Conservation (phyloP, 2,113 vertebrate species). For the Corythoichthys intestinalis region DNA sequence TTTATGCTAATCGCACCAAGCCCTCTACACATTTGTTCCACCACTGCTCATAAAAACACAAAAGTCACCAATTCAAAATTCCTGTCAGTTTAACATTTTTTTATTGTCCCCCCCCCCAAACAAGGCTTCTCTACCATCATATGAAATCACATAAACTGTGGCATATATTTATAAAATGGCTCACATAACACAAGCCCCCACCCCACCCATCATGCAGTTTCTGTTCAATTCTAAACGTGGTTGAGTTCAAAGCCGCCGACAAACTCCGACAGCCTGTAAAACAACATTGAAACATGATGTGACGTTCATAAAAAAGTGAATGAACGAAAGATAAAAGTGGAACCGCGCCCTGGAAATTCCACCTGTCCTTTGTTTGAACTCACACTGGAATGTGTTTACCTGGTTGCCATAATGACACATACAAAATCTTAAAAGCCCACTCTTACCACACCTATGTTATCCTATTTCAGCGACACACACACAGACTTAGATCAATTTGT, state of each 20-base stretch:
- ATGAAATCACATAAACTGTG: too few species aligned
- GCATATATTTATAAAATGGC: too few species aligned
- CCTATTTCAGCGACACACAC: neutral
- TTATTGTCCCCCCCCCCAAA: too few species aligned
- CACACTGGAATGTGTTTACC: constrained; percentile 49
- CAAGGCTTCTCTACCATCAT: neutral
- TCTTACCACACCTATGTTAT: constrained; percentile 33
- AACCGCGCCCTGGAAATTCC: constrained; percentile 52
- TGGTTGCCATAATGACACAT: constrained; percentile 47
- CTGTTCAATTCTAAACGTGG: neutral
- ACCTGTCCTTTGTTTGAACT: constrained; percentile 39
- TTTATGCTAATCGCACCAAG: too few species aligned
- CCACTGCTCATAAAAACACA: too few species aligned
- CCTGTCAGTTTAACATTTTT: too few species aligned
- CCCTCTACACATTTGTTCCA: too few species aligned
- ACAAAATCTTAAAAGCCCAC: constrained; percentile 41
- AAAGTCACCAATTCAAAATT: too few species aligned
- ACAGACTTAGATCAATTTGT: too few species aligned
- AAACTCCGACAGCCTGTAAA: neutral
- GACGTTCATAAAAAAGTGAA: constrained; percentile 8
- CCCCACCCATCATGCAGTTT: too few species aligned
- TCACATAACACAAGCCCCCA: too few species aligned
- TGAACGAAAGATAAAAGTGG: neutral
- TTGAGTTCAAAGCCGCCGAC: neutral
- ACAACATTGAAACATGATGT: neutral